phyloP scores from a whole-genome alignment of 2,888 invertebrate species.

The Agriopis marginaria region DNA sequence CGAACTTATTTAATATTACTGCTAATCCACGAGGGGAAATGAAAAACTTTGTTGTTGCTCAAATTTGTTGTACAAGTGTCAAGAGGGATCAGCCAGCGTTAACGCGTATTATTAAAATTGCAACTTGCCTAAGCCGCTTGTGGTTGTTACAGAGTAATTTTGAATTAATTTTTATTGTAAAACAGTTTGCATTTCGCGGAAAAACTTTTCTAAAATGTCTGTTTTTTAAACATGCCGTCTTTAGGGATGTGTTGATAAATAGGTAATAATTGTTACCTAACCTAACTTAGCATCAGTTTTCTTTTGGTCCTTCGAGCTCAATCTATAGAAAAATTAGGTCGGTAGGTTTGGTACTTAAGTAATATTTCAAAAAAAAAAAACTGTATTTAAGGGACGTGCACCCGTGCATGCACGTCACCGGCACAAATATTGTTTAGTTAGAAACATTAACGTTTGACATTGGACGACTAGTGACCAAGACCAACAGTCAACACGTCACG shows the following conservation, averaged over 20 bases:
- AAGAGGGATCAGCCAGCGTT: conserved; percentile 36
- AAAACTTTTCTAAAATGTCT: background rate
- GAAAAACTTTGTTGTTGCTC: conserved; percentile 48
- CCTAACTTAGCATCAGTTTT: no score
- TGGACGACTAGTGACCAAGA: no score
- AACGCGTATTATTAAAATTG: conserved; percentile 36
- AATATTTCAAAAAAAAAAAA: no score
- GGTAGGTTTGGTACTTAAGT: no score
- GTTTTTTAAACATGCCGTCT: background rate
- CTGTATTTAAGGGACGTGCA: no score
- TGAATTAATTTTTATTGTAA: conserved; percentile 26
- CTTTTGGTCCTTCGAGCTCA: no score
- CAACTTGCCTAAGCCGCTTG: conserved; percentile 35
- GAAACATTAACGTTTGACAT: no score
- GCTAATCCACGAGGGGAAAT: conserved; percentile 45
- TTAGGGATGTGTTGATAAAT: background rate
- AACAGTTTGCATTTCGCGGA: conserved; percentile 5
- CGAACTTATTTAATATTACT: conserved; percentile 41
- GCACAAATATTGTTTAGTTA: no score
- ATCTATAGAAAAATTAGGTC: no score
- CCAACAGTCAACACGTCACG: no score
- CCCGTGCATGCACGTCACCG: no score
- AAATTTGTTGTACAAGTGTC: conserved; percentile 40
- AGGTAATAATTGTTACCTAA: background rate
- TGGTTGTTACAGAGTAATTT: conserved; percentile 20